Base-by-base conservation (phyloP, 2,113 vertebrate genomes). In the Sardina pilchardus region DNA sequence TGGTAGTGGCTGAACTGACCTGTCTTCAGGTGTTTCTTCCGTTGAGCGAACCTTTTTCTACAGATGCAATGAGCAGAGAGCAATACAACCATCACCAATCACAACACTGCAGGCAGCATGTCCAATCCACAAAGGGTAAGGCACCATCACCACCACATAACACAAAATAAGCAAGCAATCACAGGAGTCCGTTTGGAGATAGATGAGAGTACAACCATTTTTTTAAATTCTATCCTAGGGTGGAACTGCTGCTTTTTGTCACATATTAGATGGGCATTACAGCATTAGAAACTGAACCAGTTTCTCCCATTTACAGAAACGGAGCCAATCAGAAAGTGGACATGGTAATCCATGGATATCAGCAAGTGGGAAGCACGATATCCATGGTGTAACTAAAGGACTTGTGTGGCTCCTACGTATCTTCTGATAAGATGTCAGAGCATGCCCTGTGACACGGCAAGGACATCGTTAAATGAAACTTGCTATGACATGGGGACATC, bases 11-110 rank as follows among this genome's bases (percentile, higher is more conserved):
- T 89, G 88, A 39, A 87, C 48, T 19, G 86, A 88, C 50, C 88
- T 83, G 4, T 93, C 91, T 26, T 93, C 90, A 83, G 91, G 87
- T 82, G 90, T 93, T 26, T 87, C 88, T 0, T 93, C 90, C 50
- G 93, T 91, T 3, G 92, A 93, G 78, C 89, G 88, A 30, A 92
- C 67, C 8, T 75, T 75, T 75, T 36, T 14, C 30, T 26, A 30
- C 24, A 3, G 6, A 67, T 6, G n/a, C 24, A 67, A 10, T 30
- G 59, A 67, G 9, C 24, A 67, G 59, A 30, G 59, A 67, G n/a
- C 6, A 67, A 67, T 10, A 67, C 7, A 67, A 30, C n/a, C 59
- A 67, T 67, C n/a, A 67, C 6, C 53, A 56, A 56, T 21, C 50
- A 19, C 3, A 45, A 56, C 16, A 56, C 50, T 26, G n/a, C 59